Conservation (phyloP, 2,797 vertebrate species). For the Ispidina picta region DNA sequence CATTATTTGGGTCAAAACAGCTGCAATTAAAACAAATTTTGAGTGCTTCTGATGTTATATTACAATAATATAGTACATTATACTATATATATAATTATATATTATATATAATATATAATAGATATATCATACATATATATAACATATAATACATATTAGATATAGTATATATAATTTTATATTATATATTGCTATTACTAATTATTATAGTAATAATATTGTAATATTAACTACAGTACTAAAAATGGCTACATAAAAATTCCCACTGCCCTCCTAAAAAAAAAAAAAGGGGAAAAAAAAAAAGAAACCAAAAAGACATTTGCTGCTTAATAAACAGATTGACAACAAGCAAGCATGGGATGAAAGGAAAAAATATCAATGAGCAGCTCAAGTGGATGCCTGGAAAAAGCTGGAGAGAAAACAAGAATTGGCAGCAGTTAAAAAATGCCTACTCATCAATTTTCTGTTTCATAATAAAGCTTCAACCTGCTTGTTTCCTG, state of each 20-base stretch:
- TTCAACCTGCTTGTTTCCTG: not conserved
- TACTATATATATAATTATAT: too few species aligned
- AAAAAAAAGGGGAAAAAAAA: not conserved
- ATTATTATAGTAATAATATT: too few species aligned
- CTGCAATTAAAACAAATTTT: not conserved
- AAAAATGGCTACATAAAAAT: not conserved
- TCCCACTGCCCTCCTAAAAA: not conserved
- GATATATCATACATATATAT: too few species aligned
- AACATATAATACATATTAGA: too few species aligned
- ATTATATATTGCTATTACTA: too few species aligned
- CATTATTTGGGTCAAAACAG: not conserved
- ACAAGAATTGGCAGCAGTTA: not conserved
- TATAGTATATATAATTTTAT: too few species aligned
- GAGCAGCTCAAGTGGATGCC: not conserved
- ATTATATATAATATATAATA: too few species aligned
- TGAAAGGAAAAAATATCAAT: not conserved
- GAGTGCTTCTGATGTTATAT: not conserved
- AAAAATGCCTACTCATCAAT: not conserved
- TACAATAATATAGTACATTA: not conserved
- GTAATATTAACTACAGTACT: too few species aligned
- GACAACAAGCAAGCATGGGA: not conserved
- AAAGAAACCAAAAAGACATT: not conserved
- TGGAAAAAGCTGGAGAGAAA: not conserved
- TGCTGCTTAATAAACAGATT: not conserved
- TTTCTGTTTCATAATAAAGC: not conserved